Conservation (phyloP, 92 coral and sea anemone genomes). For the Actinostola sp. region DNA sequence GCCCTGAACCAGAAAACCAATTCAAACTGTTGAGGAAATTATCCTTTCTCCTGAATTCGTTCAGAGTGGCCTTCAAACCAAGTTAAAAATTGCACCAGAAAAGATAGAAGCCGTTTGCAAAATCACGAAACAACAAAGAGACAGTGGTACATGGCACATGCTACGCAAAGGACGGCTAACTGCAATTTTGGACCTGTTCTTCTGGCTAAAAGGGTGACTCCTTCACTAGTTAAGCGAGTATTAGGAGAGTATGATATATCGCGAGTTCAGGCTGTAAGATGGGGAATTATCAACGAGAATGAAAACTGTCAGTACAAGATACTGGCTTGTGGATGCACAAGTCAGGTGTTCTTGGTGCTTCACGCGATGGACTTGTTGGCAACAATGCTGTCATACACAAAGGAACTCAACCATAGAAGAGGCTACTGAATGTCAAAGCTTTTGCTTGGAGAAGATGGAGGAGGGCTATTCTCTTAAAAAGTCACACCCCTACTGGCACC, state of each 20-base stretch:
- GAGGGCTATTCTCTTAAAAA: constrained; percentile 14
- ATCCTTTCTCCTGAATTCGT: too few relatives aligned
- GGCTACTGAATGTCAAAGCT: constrained; percentile 6
- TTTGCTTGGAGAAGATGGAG: constrained; percentile 31
- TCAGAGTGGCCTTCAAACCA: too few relatives aligned
- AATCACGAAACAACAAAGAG: background rate
- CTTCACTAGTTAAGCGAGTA: constrained; percentile 39
- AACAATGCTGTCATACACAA: constrained; percentile 27
- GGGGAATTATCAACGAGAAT: constrained; percentile 43
- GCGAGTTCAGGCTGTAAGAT: constrained; percentile 39
- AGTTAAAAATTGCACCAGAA: too few relatives aligned
- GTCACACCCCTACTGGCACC: constrained; percentile 46
- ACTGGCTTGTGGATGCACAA: constrained; percentile 45
- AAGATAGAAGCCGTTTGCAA: too few relatives aligned
- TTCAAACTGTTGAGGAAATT: too few relatives aligned
- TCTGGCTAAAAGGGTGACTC: constrained; percentile 12
- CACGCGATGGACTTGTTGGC: constrained; percentile 47
- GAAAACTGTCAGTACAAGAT: constrained; percentile 17
- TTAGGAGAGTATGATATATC: constrained; percentile 45
- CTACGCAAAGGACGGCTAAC: constrained; percentile 32
- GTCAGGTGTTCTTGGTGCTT: constrained; percentile 44
- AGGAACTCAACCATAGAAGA: constrained; percentile 26
- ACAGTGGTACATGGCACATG: constrained; percentile 17
- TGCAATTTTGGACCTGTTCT: constrained; percentile 34
- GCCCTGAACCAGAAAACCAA: too few relatives aligned